A percentile compares a stretch with the other conserved stretches of the same genome.
Evolutionary conservation across 2,888 invertebrate species (phyloP).

Genomic region (Carpatolechia fugitivella): DNA sequence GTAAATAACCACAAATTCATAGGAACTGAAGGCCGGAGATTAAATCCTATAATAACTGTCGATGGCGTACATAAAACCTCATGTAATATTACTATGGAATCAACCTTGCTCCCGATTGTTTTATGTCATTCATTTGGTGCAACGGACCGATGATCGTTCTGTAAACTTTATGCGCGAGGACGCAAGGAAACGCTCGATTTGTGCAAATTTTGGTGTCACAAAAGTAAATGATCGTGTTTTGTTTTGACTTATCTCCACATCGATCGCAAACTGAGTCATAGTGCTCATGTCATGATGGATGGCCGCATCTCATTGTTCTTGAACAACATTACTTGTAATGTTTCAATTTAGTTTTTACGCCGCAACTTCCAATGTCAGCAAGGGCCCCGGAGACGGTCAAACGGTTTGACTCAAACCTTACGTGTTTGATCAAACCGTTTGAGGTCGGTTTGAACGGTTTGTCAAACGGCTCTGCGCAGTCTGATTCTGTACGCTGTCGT

Average conservation of each 20-base stretch:
- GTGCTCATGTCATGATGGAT: constrained; percentile 8
- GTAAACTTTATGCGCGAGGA: constrained; percentile 30
- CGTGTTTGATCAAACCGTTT: too few species aligned
- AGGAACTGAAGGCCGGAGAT: constrained; percentile 12
- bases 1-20: constrained; percentile 15
- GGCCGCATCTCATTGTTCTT: not conserved
- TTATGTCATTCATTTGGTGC: constrained; percentile 52
- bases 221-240: constrained; percentile 9
- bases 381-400: too few species aligned
- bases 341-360: constrained; percentile 1
- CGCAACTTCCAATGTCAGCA: constrained; percentile 1
- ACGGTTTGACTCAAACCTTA: too few species aligned
- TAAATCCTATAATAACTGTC: constrained; percentile 6
- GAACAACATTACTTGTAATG: not conserved
- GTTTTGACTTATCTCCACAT: constrained; percentile 4
- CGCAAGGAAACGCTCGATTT: constrained; percentile 5
- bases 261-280: constrained; percentile 1
- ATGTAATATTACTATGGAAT: constrained; percentile 34
- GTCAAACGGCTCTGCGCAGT: too few species aligned
- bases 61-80: constrained; percentile 8
- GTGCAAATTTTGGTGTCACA: constrained; percentile 16
- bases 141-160: constrained; percentile 51
- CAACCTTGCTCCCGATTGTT: constrained; percentile 68
- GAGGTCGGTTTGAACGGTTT: too few species aligned
- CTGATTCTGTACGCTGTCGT: too few species aligned